Percentiles rank a stretch among this genome's conserved stretches.
Conservation (phyloP, 1,140 invertebrate species). For the Atta colombica region DNA sequence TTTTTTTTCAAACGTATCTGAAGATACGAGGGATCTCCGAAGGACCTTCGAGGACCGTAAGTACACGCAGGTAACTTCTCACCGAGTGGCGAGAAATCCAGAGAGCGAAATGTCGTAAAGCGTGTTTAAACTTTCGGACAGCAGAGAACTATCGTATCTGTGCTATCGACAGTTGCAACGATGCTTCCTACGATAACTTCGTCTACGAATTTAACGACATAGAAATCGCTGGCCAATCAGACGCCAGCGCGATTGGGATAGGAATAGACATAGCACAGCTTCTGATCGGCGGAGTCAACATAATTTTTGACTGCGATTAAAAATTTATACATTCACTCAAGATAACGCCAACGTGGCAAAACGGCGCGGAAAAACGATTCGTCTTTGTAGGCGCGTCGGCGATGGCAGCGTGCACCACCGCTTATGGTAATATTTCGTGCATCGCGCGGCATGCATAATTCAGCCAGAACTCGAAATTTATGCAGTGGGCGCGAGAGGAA, state of each 20-base stretch:
- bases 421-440: conserved; percentile 73
- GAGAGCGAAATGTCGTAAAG: not conserved
- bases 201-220: not conserved
- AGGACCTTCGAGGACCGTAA: not conserved
- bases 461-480: conserved; percentile 66
- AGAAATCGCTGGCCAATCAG: not conserved
- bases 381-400: conserved; percentile 30
- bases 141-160: not conserved
- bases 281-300: not conserved
- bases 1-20: no score
- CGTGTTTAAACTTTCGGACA: conserved; percentile 9
- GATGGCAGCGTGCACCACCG: conserved; percentile 34
- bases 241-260: not conserved
- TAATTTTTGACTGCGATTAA: conserved; percentile 25
- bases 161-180: not conserved
- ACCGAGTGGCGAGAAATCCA: not conserved
- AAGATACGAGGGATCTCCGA: not conserved
- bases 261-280: no score
- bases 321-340: not conserved
- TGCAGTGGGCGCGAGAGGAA: conserved; percentile 45
- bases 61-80: not conserved
- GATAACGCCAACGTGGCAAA: not conserved
- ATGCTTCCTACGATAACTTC: not conserved
- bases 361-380: conserved; percentile 39
- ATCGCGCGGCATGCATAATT: conserved; percentile 73